A percentile compares a stretch with the other conserved stretches of the same genome.
Evolutionary conservation across 2,113 vertebrate genomes (phyloP).

Genomic region (Boulengeromyrus knoepffleri): DNA sequence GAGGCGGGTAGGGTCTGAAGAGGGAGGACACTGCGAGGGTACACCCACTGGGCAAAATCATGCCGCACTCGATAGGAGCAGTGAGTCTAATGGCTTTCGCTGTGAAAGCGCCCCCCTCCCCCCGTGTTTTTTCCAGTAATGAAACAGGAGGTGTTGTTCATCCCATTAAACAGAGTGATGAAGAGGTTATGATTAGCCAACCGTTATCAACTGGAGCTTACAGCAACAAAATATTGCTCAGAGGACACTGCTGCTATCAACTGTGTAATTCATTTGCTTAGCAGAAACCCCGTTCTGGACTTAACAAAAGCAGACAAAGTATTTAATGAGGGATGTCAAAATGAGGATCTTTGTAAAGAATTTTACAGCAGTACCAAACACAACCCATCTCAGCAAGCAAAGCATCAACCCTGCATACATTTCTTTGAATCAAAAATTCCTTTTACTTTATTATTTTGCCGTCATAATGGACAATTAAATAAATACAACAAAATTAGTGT

Average conservation of each 20-base stretch:
- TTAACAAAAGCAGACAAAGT: not conserved
- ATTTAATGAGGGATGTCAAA: not conserved
- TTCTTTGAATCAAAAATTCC: not conserved
- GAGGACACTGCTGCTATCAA: not conserved
- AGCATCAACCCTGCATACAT: not conserved
- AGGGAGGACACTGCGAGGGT: not conserved
- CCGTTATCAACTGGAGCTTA: not conserved
- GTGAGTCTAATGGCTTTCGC: not conserved
- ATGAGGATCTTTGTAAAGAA: not conserved
- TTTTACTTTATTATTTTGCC: not conserved
- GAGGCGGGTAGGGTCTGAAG: not conserved
- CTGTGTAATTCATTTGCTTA: not conserved
- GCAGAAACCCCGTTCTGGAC: not conserved
- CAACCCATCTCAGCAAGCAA: not conserved
- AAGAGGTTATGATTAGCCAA: not conserved
- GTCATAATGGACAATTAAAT: not conserved
- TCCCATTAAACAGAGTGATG: not conserved
- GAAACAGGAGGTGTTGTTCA: conserved; percentile 5
- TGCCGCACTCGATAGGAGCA: not conserved
- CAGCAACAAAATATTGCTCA: not conserved
- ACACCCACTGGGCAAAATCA: not conserved
- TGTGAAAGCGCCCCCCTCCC: not conserved
- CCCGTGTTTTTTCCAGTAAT: not conserved
- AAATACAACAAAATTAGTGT: not conserved
- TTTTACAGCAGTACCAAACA: not conserved